phyloP scores from a whole-genome alignment of 2,888 invertebrate species.

The Chalcosyrphus nemorum region DNA sequence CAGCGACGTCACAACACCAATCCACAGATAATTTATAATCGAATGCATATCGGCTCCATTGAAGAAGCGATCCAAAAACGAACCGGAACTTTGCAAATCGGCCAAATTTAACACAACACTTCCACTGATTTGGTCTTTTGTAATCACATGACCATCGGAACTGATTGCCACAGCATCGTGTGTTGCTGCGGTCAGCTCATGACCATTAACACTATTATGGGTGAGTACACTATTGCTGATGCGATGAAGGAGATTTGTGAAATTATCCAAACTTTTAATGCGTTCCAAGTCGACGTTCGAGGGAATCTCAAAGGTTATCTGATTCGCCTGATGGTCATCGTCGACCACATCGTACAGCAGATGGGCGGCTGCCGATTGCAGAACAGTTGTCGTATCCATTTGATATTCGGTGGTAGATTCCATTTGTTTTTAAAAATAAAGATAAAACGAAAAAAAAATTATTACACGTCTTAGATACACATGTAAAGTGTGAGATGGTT shows the following conservation, averaged over 20 bases:
- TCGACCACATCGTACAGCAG: slow-evolving; percentile 74
- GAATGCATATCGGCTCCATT: slow-evolving; percentile 80
- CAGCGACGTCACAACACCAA: slow-evolving; percentile 81
- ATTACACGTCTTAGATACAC: slow-evolving; percentile 49
- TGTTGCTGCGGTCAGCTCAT: slow-evolving; percentile 14
- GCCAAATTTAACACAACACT: slow-evolving; percentile 80
- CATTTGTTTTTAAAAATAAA: slow-evolving; percentile 34
- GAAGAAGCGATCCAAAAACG: slow-evolving; percentile 77
- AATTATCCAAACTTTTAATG: slow-evolving; percentile 80
- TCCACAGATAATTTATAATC: slow-evolving; percentile 81
- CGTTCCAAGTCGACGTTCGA: slow-evolving; percentile 80
- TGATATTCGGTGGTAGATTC: slow-evolving; percentile 63
- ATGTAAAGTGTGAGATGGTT: too few species aligned
- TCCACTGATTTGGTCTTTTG: slow-evolving; percentile 79
- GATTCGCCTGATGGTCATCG: slow-evolving; percentile 79
- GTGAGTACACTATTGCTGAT: slow-evolving; percentile 76
- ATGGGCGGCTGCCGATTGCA: slow-evolving; percentile 63
- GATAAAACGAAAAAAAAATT: slow-evolving; percentile 20
- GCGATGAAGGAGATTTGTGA: slow-evolving; percentile 79
- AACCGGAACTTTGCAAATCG: slow-evolving; percentile 75
- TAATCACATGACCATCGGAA: slow-evolving; percentile 77
- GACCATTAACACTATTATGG: slow-evolving; percentile 44
- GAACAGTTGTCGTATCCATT: slow-evolving; percentile 61
- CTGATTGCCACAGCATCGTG: slow-evolving; percentile 62
- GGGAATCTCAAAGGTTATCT: slow-evolving; percentile 81